Evolutionary conservation across 2,797 vertebrate genomes (phyloP).

Genomic region (Babyrousa celebensis): DNA sequence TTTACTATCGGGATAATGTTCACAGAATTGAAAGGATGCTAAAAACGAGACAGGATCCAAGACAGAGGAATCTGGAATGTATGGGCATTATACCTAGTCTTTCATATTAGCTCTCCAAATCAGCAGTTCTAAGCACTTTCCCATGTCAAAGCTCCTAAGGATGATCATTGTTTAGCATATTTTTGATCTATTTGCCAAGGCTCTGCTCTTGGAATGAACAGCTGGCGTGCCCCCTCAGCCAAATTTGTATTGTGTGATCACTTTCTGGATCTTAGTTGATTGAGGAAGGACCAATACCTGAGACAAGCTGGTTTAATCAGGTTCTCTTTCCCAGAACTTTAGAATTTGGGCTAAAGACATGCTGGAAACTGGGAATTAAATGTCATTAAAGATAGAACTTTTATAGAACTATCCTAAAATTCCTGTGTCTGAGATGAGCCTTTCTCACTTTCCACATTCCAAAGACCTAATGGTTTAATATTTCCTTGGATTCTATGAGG

Average conservation of each 20-base stretch:
- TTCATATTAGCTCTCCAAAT: not conserved
- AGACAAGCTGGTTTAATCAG: not conserved
- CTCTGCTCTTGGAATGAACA: not conserved
- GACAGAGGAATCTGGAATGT: not conserved
- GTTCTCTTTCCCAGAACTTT: not conserved
- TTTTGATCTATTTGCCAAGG: not conserved
- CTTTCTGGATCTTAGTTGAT: not conserved
- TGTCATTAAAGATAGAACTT: not conserved
- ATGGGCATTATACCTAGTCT: not conserved
- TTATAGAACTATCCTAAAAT: not conserved
- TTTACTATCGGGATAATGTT: not conserved
- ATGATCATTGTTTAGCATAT: not conserved
- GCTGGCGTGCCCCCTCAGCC: too few species aligned
- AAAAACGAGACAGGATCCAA: not conserved
- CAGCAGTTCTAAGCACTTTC: not conserved
- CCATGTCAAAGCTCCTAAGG: not conserved
- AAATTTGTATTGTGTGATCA: not conserved
- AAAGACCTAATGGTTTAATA: conserved; percentile 15
- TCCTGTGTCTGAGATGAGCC: not conserved
- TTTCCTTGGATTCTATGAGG: conserved; percentile 11
- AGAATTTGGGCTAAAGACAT: not conserved
- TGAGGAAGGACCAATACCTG: not conserved
- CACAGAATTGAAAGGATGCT: not conserved
- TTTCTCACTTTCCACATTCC: not conserved
- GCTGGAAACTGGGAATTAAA: not conserved